A percentile compares a stretch with the other conserved stretches of the same genome.
These are phyloP conservation scores for Peromyscus attwateri DNA, from an alignment of 2,797 vertebrate genomes.

Conservation along the genomic window DNA sequence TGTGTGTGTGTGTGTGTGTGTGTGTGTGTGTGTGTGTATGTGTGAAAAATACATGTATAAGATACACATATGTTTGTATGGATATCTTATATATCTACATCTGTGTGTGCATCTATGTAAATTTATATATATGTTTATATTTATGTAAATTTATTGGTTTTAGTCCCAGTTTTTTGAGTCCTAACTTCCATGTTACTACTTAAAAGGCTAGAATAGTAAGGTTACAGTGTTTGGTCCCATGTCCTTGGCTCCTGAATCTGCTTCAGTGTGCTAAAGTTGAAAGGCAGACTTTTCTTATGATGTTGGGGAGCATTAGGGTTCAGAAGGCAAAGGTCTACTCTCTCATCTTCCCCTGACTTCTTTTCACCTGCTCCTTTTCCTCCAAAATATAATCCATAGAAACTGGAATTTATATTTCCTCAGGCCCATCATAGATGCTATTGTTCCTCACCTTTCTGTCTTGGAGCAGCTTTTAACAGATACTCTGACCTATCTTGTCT, in stretches of 20 bases:
- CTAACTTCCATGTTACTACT: background rate
- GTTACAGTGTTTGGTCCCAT: background rate
- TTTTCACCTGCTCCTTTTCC: background rate
- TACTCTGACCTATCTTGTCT: background rate
- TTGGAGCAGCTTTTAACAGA: background rate
- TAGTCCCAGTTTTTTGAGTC: background rate
- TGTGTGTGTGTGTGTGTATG: background rate
- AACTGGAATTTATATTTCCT: background rate
- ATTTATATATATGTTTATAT: background rate
- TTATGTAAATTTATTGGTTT: background rate
- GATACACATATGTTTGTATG: background rate
- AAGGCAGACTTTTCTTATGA: background rate
- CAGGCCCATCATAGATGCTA: background rate
- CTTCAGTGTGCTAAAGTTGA: background rate
- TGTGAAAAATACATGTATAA: background rate
- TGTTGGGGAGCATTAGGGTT: background rate
- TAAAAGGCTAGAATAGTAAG: background rate
- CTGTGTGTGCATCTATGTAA: too few relatives aligned
- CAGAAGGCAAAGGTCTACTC: background rate
- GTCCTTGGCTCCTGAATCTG: background rate
- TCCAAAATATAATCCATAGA: background rate
- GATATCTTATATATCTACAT: background rate
- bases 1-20: background rate
- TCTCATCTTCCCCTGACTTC: background rate
- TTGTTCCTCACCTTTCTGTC: background rate